A percentile compares a stretch with the other conserved stretches of the same genome.
Conservation (phyloP, 92 coral and sea anemone genomes). For the Epizoanthus scotinus region DNA sequence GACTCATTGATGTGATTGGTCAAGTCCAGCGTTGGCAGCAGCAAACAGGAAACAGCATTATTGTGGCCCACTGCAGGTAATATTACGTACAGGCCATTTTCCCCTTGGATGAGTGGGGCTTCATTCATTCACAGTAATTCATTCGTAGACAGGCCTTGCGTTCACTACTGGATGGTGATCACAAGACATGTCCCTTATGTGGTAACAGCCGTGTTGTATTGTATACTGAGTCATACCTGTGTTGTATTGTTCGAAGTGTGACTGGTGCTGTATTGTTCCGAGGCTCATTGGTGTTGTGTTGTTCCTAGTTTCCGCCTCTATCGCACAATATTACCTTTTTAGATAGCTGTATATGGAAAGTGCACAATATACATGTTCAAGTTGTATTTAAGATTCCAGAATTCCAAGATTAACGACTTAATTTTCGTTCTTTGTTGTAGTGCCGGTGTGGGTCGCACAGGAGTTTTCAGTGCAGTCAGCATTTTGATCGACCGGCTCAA, state of each 20-base stretch:
- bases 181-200: no score
- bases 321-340: no score
- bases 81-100: background rate
- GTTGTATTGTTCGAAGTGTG: background rate
- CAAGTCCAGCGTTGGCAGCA: constrained; percentile 98
- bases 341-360: no score
- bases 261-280: background rate
- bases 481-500: constrained; percentile 83
- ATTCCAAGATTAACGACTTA: no score
- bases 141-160: no score
- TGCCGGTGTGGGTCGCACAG: constrained; percentile 99
- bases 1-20: constrained; percentile 90
- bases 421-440: constrained; percentile 38
- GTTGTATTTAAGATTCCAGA: no score
- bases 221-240: background rate
- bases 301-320: no score
- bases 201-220: background rate
- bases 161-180: no score
- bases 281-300: background rate
- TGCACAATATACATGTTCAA: no score
- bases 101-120: background rate
- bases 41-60: constrained; percentile 69
- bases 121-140: background rate
- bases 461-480: constrained; percentile 95
- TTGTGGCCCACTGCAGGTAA: constrained; percentile 93